A percentile compares a stretch with the other conserved stretches of the same genome.
phyloP scores from a whole-genome alignment of 2,888 invertebrate genomes.

The Lacanobia wlatinum region DNA sequence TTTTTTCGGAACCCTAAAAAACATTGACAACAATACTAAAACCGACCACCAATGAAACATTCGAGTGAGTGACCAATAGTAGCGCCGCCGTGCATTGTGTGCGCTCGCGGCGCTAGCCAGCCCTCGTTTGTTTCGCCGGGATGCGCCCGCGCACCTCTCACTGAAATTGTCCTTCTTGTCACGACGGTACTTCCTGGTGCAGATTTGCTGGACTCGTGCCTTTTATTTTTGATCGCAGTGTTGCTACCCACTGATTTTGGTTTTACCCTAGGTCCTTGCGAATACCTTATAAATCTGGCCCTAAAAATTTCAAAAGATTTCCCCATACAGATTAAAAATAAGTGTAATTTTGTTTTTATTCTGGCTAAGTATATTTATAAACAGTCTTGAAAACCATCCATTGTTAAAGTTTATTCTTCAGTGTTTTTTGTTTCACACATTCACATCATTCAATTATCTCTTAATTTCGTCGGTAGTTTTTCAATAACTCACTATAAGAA shows the following conservation, averaged over 20 bases:
- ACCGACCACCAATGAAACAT: conserved; percentile 24
- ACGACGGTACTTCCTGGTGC: conserved; percentile 73
- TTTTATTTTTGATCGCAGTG: conserved; percentile 59
- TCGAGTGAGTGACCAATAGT: conserved; percentile 53
- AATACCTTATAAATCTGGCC: too few species aligned
- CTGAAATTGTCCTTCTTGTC: conserved; percentile 74
- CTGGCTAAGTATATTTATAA: too few species aligned
- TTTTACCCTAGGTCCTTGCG: background rate
- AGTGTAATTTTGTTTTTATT: too few species aligned
- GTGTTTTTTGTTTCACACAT: too few species aligned
- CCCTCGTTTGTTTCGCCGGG: conserved; percentile 60
- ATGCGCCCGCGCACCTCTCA: conserved; percentile 68
- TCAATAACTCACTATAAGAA: too few species aligned
- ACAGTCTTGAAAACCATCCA: background rate
- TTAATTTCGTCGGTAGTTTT: too few species aligned
- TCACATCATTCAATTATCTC: too few species aligned
- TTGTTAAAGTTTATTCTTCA: background rate
- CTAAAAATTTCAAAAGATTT: too few species aligned
- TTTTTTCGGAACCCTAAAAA: too few species aligned
- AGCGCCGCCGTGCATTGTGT: conserved; percentile 44
- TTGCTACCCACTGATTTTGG: background rate
- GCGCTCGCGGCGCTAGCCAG: conserved; percentile 50
- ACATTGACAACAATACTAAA: conserved; percentile 39
- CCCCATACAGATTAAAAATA: too few species aligned
- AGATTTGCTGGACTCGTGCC: conserved; percentile 69